Evolutionary conservation across 2,113 vertebrate genomes (phyloP).

Genomic region (Rhinoptilus africanus): DNA sequence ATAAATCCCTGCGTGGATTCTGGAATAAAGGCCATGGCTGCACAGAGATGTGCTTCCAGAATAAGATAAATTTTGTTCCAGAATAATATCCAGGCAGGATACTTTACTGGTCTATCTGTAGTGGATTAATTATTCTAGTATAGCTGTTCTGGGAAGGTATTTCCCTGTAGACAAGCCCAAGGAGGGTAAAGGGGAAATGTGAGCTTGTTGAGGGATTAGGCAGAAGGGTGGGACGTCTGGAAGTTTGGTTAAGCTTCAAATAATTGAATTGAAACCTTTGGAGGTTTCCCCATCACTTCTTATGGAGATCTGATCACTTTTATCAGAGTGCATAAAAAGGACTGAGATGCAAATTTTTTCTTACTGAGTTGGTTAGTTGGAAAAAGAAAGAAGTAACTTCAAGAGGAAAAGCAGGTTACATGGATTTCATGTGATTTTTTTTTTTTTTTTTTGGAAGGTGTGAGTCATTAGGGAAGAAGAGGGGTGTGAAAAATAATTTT

Average conservation of each 20-base stretch:
- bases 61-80: background rate
- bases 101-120: background rate
- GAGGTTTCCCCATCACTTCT: background rate
- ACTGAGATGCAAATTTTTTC: background rate
- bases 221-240: background rate
- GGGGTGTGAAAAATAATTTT: background rate
- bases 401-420: slow-evolving; percentile 16
- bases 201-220: slow-evolving; percentile 26
- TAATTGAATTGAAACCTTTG: slow-evolving; percentile 11
- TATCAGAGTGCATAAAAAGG: background rate
- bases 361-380: background rate
- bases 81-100: background rate
- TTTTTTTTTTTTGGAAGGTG: slow-evolving; percentile 24
- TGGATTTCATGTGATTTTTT: slow-evolving; percentile 21
- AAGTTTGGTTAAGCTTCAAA: slow-evolving; percentile 34
- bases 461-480: slow-evolving; percentile 54
- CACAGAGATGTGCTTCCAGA: background rate
- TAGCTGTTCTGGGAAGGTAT: slow-evolving; percentile 37
- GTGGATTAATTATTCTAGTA: slow-evolving; percentile 21
- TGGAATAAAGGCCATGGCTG: background rate
- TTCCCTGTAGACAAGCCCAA: background rate
- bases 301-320: background rate
- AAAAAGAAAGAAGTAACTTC: slow-evolving; percentile 1
- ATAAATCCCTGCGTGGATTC: background rate
- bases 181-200: slow-evolving; percentile 20